These are phyloP conservation scores for Pangasius sanitwongsei DNA, from an alignment of 2,797 vertebrate species.

Conservation along the genomic window DNA sequence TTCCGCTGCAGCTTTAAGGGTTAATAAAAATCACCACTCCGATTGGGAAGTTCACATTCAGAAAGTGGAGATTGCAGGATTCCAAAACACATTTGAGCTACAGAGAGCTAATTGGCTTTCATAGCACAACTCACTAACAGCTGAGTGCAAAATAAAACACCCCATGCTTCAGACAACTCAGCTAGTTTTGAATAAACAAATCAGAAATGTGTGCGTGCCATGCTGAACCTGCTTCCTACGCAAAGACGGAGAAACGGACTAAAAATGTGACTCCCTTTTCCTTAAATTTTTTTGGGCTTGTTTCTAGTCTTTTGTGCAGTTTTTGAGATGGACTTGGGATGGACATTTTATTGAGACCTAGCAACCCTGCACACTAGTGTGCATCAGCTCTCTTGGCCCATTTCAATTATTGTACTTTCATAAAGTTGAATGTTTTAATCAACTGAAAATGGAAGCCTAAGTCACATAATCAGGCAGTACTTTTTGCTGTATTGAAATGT, in stretches of 20 bases:
- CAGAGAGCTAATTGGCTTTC: background rate
- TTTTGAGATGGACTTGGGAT: background rate
- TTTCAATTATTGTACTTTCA: background rate
- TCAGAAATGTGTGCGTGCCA: background rate
- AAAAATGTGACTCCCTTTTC: background rate
- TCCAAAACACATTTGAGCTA: background rate
- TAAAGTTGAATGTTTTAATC: background rate
- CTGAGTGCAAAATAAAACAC: background rate
- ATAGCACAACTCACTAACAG: background rate
- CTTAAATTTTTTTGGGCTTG: background rate
- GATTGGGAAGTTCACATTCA: background rate
- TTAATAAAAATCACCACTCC: background rate
- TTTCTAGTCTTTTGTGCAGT: background rate
- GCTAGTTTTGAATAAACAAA: background rate
- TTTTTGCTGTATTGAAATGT: background rate
- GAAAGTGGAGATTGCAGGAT: background rate
- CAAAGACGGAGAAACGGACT: background rate
- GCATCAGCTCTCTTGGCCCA: background rate
- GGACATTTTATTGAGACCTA: background rate
- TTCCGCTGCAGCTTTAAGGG: background rate
- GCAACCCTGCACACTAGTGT: background rate
- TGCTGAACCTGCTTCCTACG: background rate
- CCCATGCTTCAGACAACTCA: background rate
- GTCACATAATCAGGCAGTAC: background rate
- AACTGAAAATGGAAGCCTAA: background rate